Base-by-base conservation (phyloP, 2,888 invertebrate species). In the Boloria selene region DNA sequence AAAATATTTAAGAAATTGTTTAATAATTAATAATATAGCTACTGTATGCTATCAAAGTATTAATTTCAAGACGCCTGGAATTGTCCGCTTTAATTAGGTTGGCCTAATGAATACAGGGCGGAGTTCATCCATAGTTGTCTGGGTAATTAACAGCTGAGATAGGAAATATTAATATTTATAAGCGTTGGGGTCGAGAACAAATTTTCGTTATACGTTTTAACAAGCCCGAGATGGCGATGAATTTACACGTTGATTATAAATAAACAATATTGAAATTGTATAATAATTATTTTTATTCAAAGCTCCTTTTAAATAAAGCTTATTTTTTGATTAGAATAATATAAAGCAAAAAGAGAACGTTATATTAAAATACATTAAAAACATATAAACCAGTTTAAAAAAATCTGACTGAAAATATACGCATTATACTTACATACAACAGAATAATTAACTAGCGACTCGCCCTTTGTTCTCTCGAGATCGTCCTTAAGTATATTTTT, bases 121-220 rank as follows among this genome's bases (percentile, higher is more conserved):
- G 79, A 82, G 82, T 83, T 86, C 82, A 85, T 83, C 84, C 83
- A 80, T 84, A 88, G 86, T 87, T 87, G 84, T 86, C 85, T 83
- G 82, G 82, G 79, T 87, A 89, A 90, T 89, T 88, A 89, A 87
- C 85, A 85, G 81, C 85, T 81, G 80, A 88, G 86, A 87, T 87
- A 85, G 82, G 84, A 87, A 86, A 86, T 88, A 88, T 90, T 90
- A 90, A 90, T 88, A 90, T 88, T 88, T 88, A 89, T 89, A 87
- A 88, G 84, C 73, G 73, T 68, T 76, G 75, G 75, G 78, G 77
- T 56, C 56, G 63, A 77, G 77, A 75, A 79, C 76, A 79, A 83
- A 85, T 81, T 84, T 84, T 80, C 82, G 77, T 81, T 84, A 79
- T 81, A 82, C 79, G 78, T 81, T 79, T 77, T 75, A 80, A 81